phyloP scores from a whole-genome alignment of 2,888 invertebrate genomes.

The Cephus pygmeus region DNA sequence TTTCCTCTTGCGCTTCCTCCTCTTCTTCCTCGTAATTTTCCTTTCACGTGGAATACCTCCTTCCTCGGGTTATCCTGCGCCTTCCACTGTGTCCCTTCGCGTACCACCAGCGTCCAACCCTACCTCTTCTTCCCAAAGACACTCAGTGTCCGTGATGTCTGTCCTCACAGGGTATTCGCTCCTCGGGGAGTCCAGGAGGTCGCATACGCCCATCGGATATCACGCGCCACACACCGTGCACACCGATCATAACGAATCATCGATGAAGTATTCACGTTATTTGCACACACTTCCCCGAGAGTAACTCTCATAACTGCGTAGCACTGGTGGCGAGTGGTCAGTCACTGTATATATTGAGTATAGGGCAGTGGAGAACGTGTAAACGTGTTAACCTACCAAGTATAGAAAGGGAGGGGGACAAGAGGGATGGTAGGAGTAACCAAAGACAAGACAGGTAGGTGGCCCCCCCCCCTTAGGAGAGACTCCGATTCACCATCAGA shows the following conservation, averaged over 20 bases:
- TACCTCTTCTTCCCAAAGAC: slow-evolving; percentile 4
- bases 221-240: slow-evolving; percentile 39
- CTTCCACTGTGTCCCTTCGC: neutral
- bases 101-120: neutral
- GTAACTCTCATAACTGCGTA: neutral
- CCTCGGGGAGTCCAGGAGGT: slow-evolving; percentile 7
- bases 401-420: neutral
- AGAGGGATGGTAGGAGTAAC: neutral
- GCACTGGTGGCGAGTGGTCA: neutral
- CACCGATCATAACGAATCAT: slow-evolving; percentile 32
- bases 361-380: neutral
- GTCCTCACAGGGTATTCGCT: slow-evolving; percentile 10
- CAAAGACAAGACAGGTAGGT: neutral
- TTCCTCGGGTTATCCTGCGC: neutral
- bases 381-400: neutral
- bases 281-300: neutral
- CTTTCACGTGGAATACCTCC: neutral
- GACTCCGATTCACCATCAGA: neutral
- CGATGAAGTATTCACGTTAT: slow-evolving; percentile 29
- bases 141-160: neutral
- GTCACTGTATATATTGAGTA: neutral
- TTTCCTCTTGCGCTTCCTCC: slow-evolving; percentile 13
- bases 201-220: slow-evolving; percentile 37
- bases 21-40: slow-evolving; percentile 13
- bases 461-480: neutral